phyloP scores from a whole-genome alignment of 2,113 vertebrate genomes.

The Anguilla rostrata region DNA sequence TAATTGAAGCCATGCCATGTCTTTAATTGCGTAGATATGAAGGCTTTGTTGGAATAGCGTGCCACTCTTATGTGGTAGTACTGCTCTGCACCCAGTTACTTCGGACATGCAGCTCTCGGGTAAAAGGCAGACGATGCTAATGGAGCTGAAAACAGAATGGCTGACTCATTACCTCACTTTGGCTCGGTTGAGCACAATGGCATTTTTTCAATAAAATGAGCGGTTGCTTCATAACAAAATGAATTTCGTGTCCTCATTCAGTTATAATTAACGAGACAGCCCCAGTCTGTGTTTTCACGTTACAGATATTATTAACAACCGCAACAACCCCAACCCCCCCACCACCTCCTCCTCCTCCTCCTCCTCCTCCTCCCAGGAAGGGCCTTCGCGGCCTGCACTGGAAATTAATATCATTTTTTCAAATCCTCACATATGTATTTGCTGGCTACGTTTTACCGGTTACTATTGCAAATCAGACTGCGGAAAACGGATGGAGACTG shows the following conservation, averaged over 20 bases:
- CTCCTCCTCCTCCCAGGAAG: neutral
- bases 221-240: neutral
- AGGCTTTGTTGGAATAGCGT: too few species aligned
- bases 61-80: neutral
- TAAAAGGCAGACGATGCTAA: neutral
- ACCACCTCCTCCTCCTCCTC: neutral
- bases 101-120: neutral
- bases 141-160: neutral
- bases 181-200: neutral
- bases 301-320: neutral
- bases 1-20: too few species aligned
- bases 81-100: neutral
- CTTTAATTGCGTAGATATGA: too few species aligned
- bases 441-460: neutral
- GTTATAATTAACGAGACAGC: neutral
- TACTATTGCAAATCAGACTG: neutral
- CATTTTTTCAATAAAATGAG: constrained; percentile 4
- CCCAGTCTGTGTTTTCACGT: neutral
- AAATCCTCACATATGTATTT: neutral
- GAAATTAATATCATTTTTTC: neutral
- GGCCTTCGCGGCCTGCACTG: neutral
- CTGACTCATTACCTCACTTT: neutral
- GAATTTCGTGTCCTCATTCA: neutral
- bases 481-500: too few species aligned
- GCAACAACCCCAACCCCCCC: neutral